These are phyloP conservation scores for Polyommatus icarus DNA, from an alignment of 2,888 invertebrate species.

Conservation along the genomic window DNA sequence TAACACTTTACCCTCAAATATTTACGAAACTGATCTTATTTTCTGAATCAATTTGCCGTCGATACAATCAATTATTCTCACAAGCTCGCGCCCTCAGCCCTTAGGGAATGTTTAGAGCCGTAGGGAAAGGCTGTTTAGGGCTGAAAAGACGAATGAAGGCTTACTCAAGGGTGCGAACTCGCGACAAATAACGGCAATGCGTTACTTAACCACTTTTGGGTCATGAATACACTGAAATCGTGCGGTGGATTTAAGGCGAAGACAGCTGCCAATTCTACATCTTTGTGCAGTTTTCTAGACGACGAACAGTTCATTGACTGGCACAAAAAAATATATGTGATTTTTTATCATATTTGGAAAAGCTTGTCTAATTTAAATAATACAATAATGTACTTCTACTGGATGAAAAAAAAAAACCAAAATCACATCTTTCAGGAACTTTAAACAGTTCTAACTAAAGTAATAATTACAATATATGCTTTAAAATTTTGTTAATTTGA, in stretches of 20 bases:
- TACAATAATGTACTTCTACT: too few species aligned
- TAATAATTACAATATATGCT: too few species aligned
- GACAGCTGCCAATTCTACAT: too few species aligned
- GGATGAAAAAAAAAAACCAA: too few species aligned
- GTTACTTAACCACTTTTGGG: conserved; percentile 53
- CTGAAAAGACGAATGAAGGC: conserved; percentile 72
- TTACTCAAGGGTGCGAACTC: conserved; percentile 64
- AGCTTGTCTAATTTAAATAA: too few species aligned
- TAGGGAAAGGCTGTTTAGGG: conserved; percentile 49
- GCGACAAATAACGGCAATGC: conserved; percentile 78
- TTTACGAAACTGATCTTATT: conserved; percentile 33
- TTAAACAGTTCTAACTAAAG: too few species aligned
- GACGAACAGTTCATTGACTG: too few species aligned
- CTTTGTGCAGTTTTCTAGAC: too few species aligned
- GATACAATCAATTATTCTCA: conserved; percentile 32
- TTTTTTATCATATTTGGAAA: too few species aligned
- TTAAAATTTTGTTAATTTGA: too few species aligned
- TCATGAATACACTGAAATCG: neutral
- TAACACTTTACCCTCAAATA: conserved; percentile 10
- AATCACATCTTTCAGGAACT: too few species aligned
- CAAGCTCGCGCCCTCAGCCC: conserved; percentile 34
- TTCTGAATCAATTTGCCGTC: conserved; percentile 31
- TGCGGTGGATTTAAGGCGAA: conserved; percentile 6
- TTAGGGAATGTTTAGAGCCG: conserved; percentile 48
- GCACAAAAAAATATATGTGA: too few species aligned